A percentile compares a stretch with the other conserved stretches of the same genome.
Evolutionary conservation across 2,888 invertebrate species (phyloP).

Genomic region (Willowsia nigromaculata): DNA sequence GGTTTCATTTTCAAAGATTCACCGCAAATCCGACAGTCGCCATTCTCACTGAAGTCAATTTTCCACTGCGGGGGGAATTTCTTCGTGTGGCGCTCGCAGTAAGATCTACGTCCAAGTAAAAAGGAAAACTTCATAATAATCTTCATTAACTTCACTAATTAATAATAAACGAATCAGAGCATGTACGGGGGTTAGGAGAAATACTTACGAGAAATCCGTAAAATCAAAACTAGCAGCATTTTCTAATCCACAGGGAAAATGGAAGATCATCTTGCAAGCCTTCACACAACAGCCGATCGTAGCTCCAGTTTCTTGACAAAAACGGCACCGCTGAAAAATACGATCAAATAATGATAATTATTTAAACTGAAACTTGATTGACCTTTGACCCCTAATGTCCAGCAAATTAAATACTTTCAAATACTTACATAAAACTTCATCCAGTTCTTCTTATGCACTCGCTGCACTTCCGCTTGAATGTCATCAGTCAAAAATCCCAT

Average conservation of each 20-base stretch:
- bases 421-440: neutral
- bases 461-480: conserved; percentile 85
- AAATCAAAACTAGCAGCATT: conserved; percentile 85
- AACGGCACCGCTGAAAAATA: conserved; percentile 84
- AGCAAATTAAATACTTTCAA: neutral
- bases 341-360: neutral
- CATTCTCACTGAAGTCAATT: conserved; percentile 80
- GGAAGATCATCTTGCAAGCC: conserved; percentile 86
- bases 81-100: conserved; percentile 83
- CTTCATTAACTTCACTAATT: too few species aligned
- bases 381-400: too few species aligned
- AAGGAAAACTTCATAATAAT: too few species aligned
- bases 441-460: conserved; percentile 82
- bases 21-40: conserved; percentile 71
- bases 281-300: conserved; percentile 86
- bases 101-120: conserved; percentile 83
- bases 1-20: neutral
- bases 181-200: too few species aligned
- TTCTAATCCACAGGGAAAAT: conserved; percentile 87
- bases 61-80: conserved; percentile 81
- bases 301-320: conserved; percentile 85
- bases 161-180: too few species aligned
- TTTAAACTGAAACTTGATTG: neutral
- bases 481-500: conserved; percentile 87
- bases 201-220: too few species aligned